Evolutionary conservation across 2,797 vertebrate genomes (phyloP).

Genomic region (Acipenser oxyrinchus): DNA sequence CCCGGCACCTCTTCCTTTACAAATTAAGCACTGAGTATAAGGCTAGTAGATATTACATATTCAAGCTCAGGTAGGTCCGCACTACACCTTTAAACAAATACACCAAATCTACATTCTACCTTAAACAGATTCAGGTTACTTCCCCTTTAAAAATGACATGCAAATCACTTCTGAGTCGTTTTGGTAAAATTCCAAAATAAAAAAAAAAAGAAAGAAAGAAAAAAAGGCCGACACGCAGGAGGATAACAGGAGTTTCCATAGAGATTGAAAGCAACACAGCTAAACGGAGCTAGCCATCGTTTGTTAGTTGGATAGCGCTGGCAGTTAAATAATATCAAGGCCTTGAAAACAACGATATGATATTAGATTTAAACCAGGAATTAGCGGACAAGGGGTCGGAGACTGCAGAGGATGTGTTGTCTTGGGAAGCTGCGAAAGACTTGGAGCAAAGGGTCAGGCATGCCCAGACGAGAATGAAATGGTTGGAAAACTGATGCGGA

Average conservation of each 20-base stretch:
- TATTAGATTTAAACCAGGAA: constrained; percentile 1
- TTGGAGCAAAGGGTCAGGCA: not conserved
- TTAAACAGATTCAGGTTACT: no score
- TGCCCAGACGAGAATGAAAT: not conserved
- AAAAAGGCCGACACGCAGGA: not conserved
- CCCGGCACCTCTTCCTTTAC: no score
- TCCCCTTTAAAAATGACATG: no score
- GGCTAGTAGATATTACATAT: no score
- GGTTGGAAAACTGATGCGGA: not conserved
- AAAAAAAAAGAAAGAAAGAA: no score
- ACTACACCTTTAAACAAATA: no score
- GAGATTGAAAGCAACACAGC: not conserved
- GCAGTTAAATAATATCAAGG: not conserved
- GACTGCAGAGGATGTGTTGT: not conserved
- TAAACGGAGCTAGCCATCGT: not conserved
- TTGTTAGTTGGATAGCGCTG: no score
- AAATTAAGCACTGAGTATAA: no score
- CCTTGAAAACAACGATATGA: not conserved
- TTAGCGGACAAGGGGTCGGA: not conserved
- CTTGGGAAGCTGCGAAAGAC: not conserved
- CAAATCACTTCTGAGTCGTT: no score
- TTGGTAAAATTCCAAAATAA: no score
- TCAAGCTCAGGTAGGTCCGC: no score
- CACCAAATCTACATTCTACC: no score
- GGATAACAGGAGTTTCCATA: not conserved